phyloP scores from a whole-genome alignment of 2,113 vertebrate genomes.

The Felis catus region DNA sequence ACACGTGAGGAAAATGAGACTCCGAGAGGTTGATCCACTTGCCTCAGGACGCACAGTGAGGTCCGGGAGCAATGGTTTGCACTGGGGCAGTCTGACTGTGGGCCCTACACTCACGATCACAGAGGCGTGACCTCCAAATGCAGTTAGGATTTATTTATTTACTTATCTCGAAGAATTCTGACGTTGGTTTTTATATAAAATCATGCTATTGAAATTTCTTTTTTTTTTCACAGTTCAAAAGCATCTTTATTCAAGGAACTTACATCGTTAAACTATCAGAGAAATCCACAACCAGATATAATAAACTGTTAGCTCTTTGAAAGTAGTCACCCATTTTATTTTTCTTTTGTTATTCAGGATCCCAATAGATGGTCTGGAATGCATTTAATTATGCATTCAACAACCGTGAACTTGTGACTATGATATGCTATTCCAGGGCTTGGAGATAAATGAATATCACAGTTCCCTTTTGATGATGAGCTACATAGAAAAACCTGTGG shows the following conservation, averaged over 20 bases:
- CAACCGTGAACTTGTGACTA: background rate
- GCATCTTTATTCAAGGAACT: background rate
- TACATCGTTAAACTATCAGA: constrained; percentile 31
- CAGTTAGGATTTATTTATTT: background rate
- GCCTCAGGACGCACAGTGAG: background rate
- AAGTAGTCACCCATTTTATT: background rate
- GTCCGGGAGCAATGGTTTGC: background rate
- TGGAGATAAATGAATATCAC: background rate
- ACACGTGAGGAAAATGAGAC: background rate
- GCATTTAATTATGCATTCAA: constrained; percentile 7
- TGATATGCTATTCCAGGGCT: background rate
- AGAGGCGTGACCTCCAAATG: background rate
- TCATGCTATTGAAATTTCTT: no score
- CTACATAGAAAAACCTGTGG: background rate
- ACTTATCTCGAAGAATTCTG: no score
- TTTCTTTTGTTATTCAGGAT: constrained; percentile 12
- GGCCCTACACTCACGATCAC: background rate
- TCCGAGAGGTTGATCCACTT: background rate
- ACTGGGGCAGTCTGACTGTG: background rate
- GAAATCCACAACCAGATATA: background rate
- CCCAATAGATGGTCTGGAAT: background rate
- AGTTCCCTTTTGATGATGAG: background rate
- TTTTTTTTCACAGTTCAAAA: background rate
- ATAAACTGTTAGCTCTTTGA: background rate
- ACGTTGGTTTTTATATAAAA: no score